These are phyloP conservation scores for Endotricha flammealis DNA, from an alignment of 2,888 invertebrate genomes.

Conservation along the genomic window DNA sequence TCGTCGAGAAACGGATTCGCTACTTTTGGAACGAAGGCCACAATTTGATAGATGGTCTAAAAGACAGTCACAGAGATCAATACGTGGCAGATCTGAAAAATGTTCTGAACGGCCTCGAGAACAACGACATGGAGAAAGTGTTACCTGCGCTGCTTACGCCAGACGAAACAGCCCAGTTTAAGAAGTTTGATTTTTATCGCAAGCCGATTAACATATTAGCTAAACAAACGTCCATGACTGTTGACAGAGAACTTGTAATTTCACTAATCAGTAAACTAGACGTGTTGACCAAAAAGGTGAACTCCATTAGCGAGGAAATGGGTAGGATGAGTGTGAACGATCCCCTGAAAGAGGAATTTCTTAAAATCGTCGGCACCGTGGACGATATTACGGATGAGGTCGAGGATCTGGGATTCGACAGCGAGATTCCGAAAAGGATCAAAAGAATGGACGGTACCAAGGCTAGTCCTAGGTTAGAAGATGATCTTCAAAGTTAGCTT, in stretches of 20 bases:
- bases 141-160: conserved; percentile 37
- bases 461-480: not conserved
- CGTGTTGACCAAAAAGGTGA: conserved; percentile 12
- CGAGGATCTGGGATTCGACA: conserved; percentile 6
- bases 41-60: conserved; percentile 53
- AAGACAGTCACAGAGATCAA: conserved; percentile 35
- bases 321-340: conserved; percentile 2
- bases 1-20: conserved; percentile 42
- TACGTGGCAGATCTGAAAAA: conserved; percentile 51
- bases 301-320: conserved; percentile 2
- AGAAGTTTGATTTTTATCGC: conserved; percentile 43
- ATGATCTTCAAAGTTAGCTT: too few species aligned
- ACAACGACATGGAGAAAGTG: conserved; percentile 35
- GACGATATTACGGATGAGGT: conserved; percentile 6
- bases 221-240: conserved; percentile 8
- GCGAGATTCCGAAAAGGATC: conserved; percentile 3
- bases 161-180: conserved; percentile 44
- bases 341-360: conserved; percentile 5
- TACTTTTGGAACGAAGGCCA: conserved; percentile 58
- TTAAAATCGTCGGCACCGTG: conserved; percentile 1
- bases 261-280: conserved; percentile 10
- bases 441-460: conserved; percentile 2
- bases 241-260: conserved; percentile 3
- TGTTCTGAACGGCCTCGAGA: conserved; percentile 52
- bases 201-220: conserved; percentile 22